Conservation (phyloP, 2,113 vertebrate species). For the Orientallactaga bullata region DNA sequence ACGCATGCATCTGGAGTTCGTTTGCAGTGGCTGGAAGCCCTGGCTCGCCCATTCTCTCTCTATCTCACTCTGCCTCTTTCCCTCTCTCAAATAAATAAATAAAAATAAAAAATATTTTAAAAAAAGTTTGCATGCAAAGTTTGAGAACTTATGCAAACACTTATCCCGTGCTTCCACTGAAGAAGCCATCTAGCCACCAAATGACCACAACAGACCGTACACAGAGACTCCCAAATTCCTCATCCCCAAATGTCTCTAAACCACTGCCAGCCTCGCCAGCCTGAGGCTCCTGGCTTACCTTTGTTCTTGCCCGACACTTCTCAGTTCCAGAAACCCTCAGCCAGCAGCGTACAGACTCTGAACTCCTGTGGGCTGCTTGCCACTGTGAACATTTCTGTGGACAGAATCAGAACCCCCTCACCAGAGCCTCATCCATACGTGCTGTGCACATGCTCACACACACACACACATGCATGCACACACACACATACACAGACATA, state of each 20-base stretch:
- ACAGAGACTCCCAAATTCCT: background rate
- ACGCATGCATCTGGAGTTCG: too few relatives aligned
- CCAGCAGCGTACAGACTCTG: fast-evolving
- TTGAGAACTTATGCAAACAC: background rate
- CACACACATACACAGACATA: background rate
- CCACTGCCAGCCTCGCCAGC: fast-evolving
- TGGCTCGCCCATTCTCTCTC: too few relatives aligned
- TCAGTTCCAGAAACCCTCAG: background rate
- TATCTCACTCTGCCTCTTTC: too few relatives aligned
- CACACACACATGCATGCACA: background rate
- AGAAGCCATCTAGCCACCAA: background rate
- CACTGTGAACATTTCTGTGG: background rate
- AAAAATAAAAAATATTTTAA: too few relatives aligned
- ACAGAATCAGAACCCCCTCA: background rate
- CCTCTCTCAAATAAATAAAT: too few relatives aligned
- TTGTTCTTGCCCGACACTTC: background rate
- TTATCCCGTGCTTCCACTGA: background rate
- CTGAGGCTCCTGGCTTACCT: background rate
- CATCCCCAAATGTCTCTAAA: background rate
- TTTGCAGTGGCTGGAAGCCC: too few relatives aligned
- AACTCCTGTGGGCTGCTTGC: background rate
- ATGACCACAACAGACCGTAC: fast-evolving
- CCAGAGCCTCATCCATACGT: too few relatives aligned
- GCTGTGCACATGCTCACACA: too few relatives aligned
- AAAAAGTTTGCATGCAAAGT: background rate